Evolutionary conservation across 2,113 vertebrate genomes (phyloP).

Genomic region (Seriola dumerili): DNA sequence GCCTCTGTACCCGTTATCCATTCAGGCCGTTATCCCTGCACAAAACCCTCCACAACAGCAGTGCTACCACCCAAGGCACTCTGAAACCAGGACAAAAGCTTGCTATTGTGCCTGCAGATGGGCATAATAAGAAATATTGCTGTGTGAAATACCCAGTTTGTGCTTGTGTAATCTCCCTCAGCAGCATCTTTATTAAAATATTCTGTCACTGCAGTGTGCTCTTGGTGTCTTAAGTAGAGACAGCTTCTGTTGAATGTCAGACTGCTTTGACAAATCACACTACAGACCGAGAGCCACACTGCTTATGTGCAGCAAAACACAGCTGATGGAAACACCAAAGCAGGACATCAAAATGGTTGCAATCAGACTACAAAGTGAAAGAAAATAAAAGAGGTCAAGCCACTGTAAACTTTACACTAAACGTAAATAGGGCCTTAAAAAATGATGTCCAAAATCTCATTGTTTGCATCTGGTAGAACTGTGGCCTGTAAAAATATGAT

Average conservation of each 20-base stretch:
- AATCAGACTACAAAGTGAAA: background rate
- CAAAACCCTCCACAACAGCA: slow-evolving; percentile 45
- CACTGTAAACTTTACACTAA: background rate
- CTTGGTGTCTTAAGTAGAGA: slow-evolving; percentile 52
- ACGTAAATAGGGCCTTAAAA: background rate
- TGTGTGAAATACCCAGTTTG: slow-evolving; percentile 55
- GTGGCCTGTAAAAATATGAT: background rate
- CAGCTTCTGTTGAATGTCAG: slow-evolving; percentile 66
- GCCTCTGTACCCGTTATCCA: slow-evolving; percentile 16
- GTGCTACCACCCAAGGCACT: slow-evolving; percentile 24
- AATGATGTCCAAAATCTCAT: background rate
- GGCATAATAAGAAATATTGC: slow-evolving; percentile 60
- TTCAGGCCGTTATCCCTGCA: slow-evolving; percentile 20
- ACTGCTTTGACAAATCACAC: slow-evolving; percentile 58
- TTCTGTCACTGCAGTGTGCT: slow-evolving; percentile 55
- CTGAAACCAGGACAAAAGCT: slow-evolving; percentile 49
- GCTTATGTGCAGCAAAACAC: slow-evolving; percentile 27
- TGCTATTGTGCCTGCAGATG: slow-evolving; percentile 49
- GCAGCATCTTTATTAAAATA: slow-evolving; percentile 69
- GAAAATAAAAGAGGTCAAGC: slow-evolving; percentile 19
- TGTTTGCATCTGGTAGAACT: background rate
- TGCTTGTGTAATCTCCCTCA: slow-evolving; percentile 60
- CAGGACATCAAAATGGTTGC: background rate
- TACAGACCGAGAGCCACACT: slow-evolving; percentile 40
- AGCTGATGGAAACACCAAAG: slow-evolving; percentile 39